Conservation (phyloP, 2,113 vertebrate genomes). For the Lampris megalopsis region DNA sequence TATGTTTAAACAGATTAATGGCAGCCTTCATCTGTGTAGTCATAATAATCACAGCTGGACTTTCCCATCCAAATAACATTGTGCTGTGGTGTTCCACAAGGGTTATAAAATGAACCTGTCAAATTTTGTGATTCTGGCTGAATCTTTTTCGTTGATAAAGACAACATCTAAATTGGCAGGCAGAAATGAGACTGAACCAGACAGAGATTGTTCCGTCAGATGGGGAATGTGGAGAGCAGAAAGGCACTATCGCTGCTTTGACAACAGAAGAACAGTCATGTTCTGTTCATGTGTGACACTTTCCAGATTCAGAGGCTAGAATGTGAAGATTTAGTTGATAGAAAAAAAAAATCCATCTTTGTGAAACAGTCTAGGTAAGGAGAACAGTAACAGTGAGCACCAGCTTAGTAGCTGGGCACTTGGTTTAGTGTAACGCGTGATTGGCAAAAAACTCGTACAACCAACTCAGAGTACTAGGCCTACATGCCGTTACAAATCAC, state of each 20-base stretch:
- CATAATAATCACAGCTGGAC: conserved; percentile 6
- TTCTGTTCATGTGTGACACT: neutral
- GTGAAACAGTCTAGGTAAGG: neutral
- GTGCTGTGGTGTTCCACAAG: neutral
- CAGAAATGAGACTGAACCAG: conserved; percentile 8
- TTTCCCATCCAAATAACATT: neutral
- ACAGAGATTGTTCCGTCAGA: conserved; percentile 4
- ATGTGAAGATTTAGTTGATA: neutral
- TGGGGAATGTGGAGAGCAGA: conserved; percentile 31
- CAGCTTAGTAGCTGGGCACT: neutral
- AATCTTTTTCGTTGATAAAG: no score
- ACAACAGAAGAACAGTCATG: neutral
- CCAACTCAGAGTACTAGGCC: neutral
- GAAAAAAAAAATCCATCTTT: neutral
- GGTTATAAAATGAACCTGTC: no score
- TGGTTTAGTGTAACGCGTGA: neutral
- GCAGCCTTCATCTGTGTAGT: no score
- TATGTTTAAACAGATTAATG: neutral
- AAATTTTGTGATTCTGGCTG: no score
- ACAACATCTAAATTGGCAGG: neutral
- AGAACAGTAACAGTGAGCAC: no score
- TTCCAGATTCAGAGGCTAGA: neutral
- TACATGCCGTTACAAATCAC: neutral
- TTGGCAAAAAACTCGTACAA: neutral
- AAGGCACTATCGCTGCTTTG: conserved; percentile 65